These are phyloP conservation scores for Thamnophis elegans DNA, from an alignment of 2,797 vertebrate species.

Conservation along the genomic window DNA sequence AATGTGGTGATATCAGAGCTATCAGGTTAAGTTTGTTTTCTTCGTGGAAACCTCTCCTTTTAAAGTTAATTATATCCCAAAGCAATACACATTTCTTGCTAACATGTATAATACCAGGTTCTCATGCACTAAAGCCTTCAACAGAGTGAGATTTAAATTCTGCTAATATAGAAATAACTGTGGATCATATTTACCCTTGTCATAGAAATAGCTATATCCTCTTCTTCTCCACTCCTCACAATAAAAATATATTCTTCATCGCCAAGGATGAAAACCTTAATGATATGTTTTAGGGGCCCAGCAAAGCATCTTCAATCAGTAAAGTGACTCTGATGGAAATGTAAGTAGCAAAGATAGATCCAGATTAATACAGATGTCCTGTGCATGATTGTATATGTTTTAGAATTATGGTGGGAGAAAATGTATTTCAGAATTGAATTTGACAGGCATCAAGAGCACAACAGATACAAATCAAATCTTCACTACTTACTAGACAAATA, in stretches of 20 bases:
- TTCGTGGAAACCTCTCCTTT: conserved; percentile 14
- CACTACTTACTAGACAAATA: neutral
- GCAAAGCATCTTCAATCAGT: conserved; percentile 43
- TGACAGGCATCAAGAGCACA: conserved; percentile 53
- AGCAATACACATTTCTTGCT: conserved; percentile 46
- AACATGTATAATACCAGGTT: conserved; percentile 25
- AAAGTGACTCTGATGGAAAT: conserved; percentile 36
- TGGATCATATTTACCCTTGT: conserved; percentile 31
- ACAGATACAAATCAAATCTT: conserved; percentile 29
- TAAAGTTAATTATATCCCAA: conserved; percentile 42
- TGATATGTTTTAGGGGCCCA: conserved; percentile 29
- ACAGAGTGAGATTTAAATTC: conserved; percentile 52
- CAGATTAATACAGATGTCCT: conserved; percentile 55
- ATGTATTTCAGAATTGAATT: conserved; percentile 48
- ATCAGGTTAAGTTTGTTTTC: conserved; percentile 43
- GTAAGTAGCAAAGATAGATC: conserved; percentile 52
- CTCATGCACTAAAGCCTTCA: conserved; percentile 21
- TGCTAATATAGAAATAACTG: conserved; percentile 29
- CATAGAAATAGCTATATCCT: conserved; percentile 26
- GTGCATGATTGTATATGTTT: conserved; percentile 36
- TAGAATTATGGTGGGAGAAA: conserved; percentile 41
- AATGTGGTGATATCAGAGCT: conserved; percentile 30
- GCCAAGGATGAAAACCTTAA: conserved; percentile 4
- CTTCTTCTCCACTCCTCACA: conserved; percentile 38
- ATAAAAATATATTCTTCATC: conserved; percentile 55